These are phyloP conservation scores for Alces alces DNA, from an alignment of 2,113 vertebrate genomes.

Conservation along the genomic window DNA sequence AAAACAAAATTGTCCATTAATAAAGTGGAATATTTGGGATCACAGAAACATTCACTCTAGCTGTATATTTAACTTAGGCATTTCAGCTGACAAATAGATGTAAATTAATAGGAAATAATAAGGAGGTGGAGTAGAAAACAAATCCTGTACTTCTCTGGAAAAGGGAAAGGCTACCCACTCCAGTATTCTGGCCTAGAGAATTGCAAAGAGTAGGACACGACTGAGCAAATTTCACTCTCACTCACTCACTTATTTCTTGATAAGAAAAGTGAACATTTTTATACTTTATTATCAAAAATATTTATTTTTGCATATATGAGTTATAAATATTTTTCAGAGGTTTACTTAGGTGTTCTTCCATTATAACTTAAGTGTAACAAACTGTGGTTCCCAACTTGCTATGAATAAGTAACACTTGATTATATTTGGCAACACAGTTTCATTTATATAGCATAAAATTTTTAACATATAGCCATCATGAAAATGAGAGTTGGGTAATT, in stretches of 20 bases:
- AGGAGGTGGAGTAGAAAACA: not conserved
- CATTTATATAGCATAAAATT: not conserved
- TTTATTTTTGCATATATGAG: not conserved
- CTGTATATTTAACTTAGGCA: conserved; percentile 1
- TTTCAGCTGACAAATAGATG: conserved; percentile 15
- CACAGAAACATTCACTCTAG: not conserved
- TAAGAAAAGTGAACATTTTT: not conserved
- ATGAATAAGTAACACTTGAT: not conserved
- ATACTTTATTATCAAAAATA: conserved; percentile 10
- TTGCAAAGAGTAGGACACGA: not conserved
- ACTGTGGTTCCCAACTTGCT: not conserved
- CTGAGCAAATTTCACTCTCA: not conserved
- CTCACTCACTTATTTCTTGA: not conserved
- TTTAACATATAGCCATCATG: not conserved
- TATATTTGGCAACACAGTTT: not conserved
- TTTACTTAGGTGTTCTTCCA: not conserved
- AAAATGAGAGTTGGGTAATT: not conserved
- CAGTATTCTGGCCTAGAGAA: not conserved
- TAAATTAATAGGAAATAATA: conserved; percentile 16
- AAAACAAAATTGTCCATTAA: conserved; percentile 58
- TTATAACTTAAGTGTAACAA: not conserved
- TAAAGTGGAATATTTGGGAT: not conserved
- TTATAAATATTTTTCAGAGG: not conserved
- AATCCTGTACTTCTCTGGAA: not conserved
- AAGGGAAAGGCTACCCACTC: not conserved